Evolutionary conservation across 2,797 vertebrate genomes (phyloP), one percentile per base, ranked within the genome.

Genomic region (Hyperoplus immaculatus): DNA sequence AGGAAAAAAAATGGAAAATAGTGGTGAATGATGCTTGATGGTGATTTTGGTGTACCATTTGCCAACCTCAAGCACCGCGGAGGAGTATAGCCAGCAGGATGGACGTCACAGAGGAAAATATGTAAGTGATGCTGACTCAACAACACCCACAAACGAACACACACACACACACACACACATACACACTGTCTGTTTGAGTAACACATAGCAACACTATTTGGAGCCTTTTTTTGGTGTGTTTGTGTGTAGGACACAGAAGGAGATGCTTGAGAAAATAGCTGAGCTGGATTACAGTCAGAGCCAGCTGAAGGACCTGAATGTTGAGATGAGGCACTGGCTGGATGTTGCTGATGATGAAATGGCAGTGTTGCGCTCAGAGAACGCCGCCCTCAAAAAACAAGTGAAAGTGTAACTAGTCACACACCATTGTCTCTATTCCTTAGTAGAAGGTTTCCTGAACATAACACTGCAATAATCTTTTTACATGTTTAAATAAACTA

Each of bases 331-430:
- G n/a, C 67, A 16, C 18, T 90, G 79, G 88, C 71, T 92, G 51
- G 89, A 92, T 29, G 70, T 57, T 39, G 90, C 92, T 49, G 90
- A 93, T 41, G 88, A 90, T 6, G 91, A 93, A 16, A 69, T 91
- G 10, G 66, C 80, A 8, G 0, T 7, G 13, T 67, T 92, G 55
- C 86, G 86, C 65, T 81, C 81, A 11, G 88, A 92, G 29, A 94
- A 92, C 5, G 1, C 21, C 2, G 0, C 3, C 2, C 81, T 92
- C 50, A 80, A 13, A 54, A 88, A 88, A 83, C 77, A 89, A 85
- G 72, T 90, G 15, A 85, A 90, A 77, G 15, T 0, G 93, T 93
- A 84, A 70, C 13, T 29, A 11, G 7, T 63, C 16, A 38, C 42
- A 56, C 58, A 11, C 49, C 14, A 18, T 36, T 41, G 0, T 72